phyloP scores from a whole-genome alignment of 2,888 invertebrate genomes.

The Eumerus sabulonum region DNA sequence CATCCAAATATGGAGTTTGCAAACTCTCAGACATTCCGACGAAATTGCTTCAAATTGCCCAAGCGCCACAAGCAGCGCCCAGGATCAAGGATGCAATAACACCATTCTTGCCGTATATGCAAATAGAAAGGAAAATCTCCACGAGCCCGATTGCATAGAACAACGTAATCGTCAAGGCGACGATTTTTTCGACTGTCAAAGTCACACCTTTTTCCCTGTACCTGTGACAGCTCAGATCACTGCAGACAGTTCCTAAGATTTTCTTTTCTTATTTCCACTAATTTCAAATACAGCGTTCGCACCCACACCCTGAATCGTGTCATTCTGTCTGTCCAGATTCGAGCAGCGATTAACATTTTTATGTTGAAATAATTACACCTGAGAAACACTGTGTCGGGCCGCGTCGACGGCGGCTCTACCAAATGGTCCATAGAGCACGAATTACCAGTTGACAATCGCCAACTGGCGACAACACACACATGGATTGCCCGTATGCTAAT shows the following conservation, averaged over 20 bases:
- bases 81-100: neutral
- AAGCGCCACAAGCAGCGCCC: neutral
- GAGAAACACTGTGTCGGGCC: conserved; percentile 60
- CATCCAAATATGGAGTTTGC: neutral
- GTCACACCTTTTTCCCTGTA: conserved; percentile 65
- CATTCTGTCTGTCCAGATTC: conserved; percentile 65
- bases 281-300: conserved; percentile 63
- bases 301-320: conserved; percentile 68
- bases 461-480: conserved; percentile 33
- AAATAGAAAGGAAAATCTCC: conserved; percentile 64
- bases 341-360: conserved; percentile 65
- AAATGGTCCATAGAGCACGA: conserved; percentile 56
- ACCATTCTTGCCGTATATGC: conserved; percentile 22
- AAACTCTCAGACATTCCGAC: conserved; percentile 25
- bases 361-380: conserved; percentile 69
- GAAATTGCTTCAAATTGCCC: conserved; percentile 46
- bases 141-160: no score
- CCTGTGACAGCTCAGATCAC: conserved; percentile 19
- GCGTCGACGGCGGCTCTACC: conserved; percentile 27
- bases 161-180: conserved; percentile 33
- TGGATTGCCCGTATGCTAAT: conserved; percentile 51
- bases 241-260: conserved; percentile 37
- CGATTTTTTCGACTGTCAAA: conserved; percentile 50
- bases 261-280: conserved; percentile 39
- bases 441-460: conserved; percentile 26